Base-by-base conservation (phyloP, 2,113 vertebrate genomes). In the Choloepus hoffmanni region DNA sequence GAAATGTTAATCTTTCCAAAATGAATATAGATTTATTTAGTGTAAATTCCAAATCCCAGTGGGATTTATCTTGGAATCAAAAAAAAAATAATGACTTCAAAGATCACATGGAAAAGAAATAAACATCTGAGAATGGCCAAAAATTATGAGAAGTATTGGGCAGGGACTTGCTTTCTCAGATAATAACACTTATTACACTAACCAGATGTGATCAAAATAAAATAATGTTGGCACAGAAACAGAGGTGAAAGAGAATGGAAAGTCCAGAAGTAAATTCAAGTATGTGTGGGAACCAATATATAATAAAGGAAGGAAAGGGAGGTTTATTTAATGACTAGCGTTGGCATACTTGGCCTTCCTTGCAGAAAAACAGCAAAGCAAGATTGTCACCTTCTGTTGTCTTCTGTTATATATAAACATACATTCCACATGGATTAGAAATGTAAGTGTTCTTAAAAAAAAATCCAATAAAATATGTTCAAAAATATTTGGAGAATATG, bases 361-460 rank as follows among this genome's bases (percentile, higher is more conserved):
- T 72, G 1, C 53, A 87, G 82, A 8, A 72, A 93, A 63, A 77
- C 84, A 40, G 36, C 40, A 73, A 96, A 89, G 40, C 58, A 92
- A 89, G 24, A 84, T 33, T 55, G 2, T 50, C 14, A 33, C n/a
- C 76, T 85, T 86, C n/a, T 7, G 53, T 11, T 76, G 3, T 53
- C 76, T 85, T 86, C n/a, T 7, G 43, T 11, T 76, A 2, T 53
- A 85, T 50, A 62, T 55, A 95, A 89, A 89, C 89, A 87, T 26
- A 74, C 9, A 74, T 76, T 92, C 23, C 48, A 92, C 4, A 23
- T 19, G 28, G 12, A 24, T 70, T 65, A 85, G 21, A 90, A 85
- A 89, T 82, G 85, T 89, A 85, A 94, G 85, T 89, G 7, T 62
- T 45, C 43, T 45, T 45, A 45, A 45, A 45, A 67, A 58, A 88